phyloP scores from a whole-genome alignment of 2,113 vertebrate genomes.

The Antechinus stuartii region DNA sequence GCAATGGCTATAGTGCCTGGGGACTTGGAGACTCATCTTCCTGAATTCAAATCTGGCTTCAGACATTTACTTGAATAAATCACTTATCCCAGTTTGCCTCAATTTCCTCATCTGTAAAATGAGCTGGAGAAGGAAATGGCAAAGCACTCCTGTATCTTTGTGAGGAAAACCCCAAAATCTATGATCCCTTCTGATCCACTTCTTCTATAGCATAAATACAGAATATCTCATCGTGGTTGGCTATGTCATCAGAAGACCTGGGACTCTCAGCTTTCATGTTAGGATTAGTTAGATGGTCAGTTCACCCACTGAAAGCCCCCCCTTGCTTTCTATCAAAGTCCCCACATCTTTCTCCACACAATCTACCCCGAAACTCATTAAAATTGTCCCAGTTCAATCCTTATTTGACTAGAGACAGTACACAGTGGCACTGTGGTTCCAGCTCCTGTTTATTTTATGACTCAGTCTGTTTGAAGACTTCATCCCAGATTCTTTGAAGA shows the following conservation, averaged over 20 bases:
- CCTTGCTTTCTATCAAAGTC: conserved; percentile 3
- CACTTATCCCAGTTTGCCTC: neutral
- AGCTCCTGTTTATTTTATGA: neutral
- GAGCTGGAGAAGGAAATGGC: neutral
- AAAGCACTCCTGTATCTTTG: neutral
- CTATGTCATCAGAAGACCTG: neutral
- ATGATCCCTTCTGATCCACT: neutral
- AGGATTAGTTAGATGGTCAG: neutral
- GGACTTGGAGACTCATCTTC: neutral
- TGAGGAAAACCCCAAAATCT: neutral
- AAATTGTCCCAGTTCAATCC: neutral
- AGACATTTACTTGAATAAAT: neutral
- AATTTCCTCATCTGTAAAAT: neutral
- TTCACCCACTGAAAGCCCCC: neutral
- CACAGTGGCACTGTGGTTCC: neutral
- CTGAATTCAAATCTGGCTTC: neutral
- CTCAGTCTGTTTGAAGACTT: conserved; percentile 15
- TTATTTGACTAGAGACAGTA: neutral
- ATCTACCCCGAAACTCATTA: neutral
- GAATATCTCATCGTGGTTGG: neutral
- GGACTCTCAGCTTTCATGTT: neutral
- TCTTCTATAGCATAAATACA: neutral
- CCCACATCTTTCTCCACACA: neutral
- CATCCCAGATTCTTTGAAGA: neutral
- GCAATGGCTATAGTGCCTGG: neutral